Conservation (phyloP, 2,797 vertebrate genomes). For the Peromyscus attwateri region DNA sequence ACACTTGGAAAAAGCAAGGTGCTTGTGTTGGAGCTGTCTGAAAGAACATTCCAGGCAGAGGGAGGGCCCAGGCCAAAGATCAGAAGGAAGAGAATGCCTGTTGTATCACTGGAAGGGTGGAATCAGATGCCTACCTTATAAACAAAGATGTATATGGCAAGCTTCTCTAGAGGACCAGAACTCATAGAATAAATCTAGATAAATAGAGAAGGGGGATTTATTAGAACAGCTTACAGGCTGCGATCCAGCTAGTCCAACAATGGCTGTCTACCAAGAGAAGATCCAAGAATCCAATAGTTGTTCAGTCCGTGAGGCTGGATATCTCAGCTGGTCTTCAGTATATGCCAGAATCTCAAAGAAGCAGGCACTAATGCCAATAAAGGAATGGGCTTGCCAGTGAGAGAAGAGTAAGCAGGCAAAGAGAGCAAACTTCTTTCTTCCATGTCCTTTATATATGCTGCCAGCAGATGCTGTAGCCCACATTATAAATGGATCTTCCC, state of each 20-base stretch:
- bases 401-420: neutral
- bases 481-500: neutral
- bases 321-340: neutral
- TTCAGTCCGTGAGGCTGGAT: neutral
- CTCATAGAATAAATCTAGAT: neutral
- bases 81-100: neutral
- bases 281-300: neutral
- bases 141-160: neutral
- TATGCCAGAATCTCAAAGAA: neutral
- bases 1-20: neutral
- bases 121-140: neutral
- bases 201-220: neutral
- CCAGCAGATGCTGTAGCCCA: neutral
- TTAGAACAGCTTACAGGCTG: neutral
- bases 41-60: neutral
- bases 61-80: neutral
- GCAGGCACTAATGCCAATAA: neutral
- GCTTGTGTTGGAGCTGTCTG: neutral
- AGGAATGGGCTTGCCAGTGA: neutral
- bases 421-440: neutral
- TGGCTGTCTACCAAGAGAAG: neutral
- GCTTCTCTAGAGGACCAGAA: neutral
- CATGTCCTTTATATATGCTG: neutral
- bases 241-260: neutral
- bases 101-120: neutral